phyloP scores from a whole-genome alignment of 1,140 invertebrate species.

The Microvelia longipes region DNA sequence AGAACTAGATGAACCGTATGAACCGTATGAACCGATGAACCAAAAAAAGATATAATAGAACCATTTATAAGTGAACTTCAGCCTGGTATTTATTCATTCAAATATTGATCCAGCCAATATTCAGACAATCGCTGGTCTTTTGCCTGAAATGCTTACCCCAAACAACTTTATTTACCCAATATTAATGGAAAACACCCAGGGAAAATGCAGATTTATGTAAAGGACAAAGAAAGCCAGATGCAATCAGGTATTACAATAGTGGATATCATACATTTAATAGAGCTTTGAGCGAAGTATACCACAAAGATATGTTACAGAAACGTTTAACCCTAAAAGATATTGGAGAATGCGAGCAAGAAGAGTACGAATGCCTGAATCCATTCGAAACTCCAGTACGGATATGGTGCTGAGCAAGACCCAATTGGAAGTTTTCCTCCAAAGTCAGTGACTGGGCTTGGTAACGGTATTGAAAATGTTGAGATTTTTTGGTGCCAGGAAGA shows the following conservation, averaged over 20 bases:
- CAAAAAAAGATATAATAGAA: background rate
- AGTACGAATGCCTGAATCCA: background rate
- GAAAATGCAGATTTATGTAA: background rate
- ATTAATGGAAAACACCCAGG: background rate
- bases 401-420: background rate
- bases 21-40: background rate
- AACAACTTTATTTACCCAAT: background rate
- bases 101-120: background rate
- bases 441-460: background rate
- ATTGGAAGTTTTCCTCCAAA: background rate
- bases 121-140: background rate
- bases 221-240: background rate
- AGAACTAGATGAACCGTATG: background rate
- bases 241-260: background rate
- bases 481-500: background rate
- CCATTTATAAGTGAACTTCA: background rate
- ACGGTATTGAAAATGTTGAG: background rate
- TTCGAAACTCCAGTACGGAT: background rate
- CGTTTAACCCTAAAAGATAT: background rate
- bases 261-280: background rate
- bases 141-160: background rate
- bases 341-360: background rate
- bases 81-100: background rate
- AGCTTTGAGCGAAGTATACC: background rate
- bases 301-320: background rate